Evolutionary conservation across 2,888 invertebrate species (phyloP).

Genomic region (Philereme transversata): DNA sequence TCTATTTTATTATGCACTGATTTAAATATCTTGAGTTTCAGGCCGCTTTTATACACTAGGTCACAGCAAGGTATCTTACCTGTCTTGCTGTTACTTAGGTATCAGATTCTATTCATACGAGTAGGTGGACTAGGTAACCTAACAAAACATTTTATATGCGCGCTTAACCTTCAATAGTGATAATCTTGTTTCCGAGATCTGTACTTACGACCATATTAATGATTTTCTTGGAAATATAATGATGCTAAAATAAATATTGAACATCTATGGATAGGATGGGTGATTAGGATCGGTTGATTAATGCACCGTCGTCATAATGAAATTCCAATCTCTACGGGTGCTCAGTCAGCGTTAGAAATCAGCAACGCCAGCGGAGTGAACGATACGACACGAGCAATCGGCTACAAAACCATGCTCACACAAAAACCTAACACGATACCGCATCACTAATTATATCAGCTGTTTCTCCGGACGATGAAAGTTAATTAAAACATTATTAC

Average conservation of each 20-base stretch:
- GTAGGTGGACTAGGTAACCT: background rate
- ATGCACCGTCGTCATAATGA: conserved; percentile 56
- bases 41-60: background rate
- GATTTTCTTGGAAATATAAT: conserved; percentile 5
- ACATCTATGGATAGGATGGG: conserved; percentile 6
- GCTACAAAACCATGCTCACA: conserved; percentile 50
- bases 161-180: background rate
- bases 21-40: conserved; percentile 5
- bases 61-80: background rate
- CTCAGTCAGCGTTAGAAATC: conserved; percentile 67
- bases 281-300: conserved; percentile 45
- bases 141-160: too few relatives aligned
- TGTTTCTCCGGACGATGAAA: conserved; percentile 63
- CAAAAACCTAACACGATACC: conserved; percentile 60
- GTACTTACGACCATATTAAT: conserved; percentile 1
- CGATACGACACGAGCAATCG: conserved; percentile 59
- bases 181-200: too few relatives aligned
- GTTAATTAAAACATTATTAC: conserved; percentile 61
- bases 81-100: background rate
- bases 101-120: background rate
- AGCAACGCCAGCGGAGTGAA: conserved; percentile 59
- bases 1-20: conserved; percentile 24
- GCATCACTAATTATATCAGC: conserved; percentile 70
- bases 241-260: conserved; percentile 3
- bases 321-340: conserved; percentile 71